Evolutionary conservation across 2,797 vertebrate genomes (phyloP).

Genomic region (Vespertilio murinus): DNA sequence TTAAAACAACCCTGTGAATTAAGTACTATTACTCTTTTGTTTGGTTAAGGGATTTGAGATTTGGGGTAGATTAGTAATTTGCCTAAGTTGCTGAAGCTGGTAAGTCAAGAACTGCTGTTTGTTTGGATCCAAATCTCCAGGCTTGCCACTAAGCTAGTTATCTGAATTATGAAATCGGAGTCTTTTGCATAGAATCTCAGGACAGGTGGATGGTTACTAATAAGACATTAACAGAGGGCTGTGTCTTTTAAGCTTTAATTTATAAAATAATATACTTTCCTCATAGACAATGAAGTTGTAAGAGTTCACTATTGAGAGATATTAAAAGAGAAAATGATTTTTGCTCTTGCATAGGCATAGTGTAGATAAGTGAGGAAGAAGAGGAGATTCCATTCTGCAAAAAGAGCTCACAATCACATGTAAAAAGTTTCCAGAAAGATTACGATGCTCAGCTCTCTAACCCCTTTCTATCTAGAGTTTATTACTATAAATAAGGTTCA

Average conservation of each 20-base stretch:
- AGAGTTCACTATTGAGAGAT: neutral
- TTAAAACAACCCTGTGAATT: neutral
- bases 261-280: neutral
- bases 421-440: neutral
- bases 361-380: neutral
- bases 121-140: neutral
- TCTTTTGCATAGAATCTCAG: neutral
- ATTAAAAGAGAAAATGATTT: neutral
- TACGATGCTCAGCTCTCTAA: neutral
- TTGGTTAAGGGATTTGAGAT: neutral
- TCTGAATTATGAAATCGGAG: neutral
- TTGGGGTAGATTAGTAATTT: neutral
- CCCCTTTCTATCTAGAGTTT: neutral
- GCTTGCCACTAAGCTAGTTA: neutral
- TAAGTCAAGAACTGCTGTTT: neutral
- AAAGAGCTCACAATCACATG: neutral
- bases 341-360: neutral
- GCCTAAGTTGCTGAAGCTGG: neutral
- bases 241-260: neutral
- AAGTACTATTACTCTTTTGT: neutral
- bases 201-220: neutral
- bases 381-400: neutral
- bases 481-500: neutral
- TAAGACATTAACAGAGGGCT: neutral
- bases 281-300: neutral